Conservation (phyloP, 2,888 invertebrate species). For the Melitaea athalia region DNA sequence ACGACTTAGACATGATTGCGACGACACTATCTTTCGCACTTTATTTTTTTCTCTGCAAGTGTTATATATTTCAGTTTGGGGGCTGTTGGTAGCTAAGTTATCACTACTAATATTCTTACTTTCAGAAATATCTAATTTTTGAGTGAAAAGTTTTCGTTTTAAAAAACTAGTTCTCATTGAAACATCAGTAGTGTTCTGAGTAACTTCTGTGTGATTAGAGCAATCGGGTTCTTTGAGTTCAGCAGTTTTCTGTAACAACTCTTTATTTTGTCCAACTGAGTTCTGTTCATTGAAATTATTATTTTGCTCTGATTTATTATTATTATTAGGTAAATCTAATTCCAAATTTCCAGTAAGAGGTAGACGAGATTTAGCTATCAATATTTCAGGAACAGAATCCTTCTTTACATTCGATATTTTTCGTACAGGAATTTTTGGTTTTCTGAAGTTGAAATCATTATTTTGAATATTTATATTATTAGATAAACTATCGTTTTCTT, state of each 20-base stretch:
- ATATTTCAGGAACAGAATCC: slow-evolving; percentile 32
- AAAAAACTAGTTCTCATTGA: slow-evolving; percentile 72
- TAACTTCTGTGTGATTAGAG: slow-evolving; percentile 33
- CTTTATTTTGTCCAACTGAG: slow-evolving; percentile 3
- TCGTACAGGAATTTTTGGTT: slow-evolving; percentile 29
- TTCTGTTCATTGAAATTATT: slow-evolving; percentile 16
- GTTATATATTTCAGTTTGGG: slow-evolving; percentile 52
- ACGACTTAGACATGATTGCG: slow-evolving; percentile 64
- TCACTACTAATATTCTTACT: slow-evolving; percentile 56
- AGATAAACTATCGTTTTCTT: slow-evolving; percentile 9
- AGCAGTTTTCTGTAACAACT: slow-evolving; percentile 18
- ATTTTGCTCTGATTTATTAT: slow-evolving; percentile 6
- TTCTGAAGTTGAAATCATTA: slow-evolving; percentile 36
- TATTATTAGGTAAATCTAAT: slow-evolving; percentile 6
- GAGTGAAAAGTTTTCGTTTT: slow-evolving; percentile 72
- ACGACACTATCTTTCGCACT: slow-evolving; percentile 63
- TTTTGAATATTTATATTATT: not conserved
- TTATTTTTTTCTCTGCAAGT: slow-evolving; percentile 64
- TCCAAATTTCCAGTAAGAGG: slow-evolving; percentile 31
- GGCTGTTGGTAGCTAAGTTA: slow-evolving; percentile 52
- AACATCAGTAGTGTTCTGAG: slow-evolving; percentile 48
- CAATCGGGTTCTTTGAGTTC: slow-evolving; percentile 31
- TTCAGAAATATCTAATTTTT: slow-evolving; percentile 66
- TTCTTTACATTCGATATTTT: slow-evolving; percentile 27
- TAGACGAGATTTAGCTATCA: slow-evolving; percentile 40